These are phyloP conservation scores for Entomobrya proxima DNA, from an alignment of 2,888 invertebrate species.

Conservation along the genomic window DNA sequence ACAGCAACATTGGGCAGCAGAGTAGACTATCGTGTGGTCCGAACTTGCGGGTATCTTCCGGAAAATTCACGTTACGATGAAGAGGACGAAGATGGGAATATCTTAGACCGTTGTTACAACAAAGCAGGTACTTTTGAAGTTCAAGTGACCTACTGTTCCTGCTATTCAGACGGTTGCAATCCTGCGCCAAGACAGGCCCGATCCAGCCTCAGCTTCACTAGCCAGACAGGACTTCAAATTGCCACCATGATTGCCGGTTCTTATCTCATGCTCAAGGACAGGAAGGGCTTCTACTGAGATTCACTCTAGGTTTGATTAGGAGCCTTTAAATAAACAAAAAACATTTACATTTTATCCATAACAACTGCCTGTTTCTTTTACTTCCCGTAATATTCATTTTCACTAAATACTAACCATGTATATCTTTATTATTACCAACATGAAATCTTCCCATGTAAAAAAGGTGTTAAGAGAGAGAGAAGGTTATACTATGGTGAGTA, in stretches of 20 bases:
- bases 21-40: conserved; percentile 69
- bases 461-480: too few relatives aligned
- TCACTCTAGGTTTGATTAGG: conserved; percentile 29
- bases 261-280: conserved; percentile 64
- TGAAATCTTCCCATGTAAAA: too few relatives aligned
- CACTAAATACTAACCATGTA: too few relatives aligned
- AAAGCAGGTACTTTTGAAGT: conserved; percentile 75
- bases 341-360: not conserved
- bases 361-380: too few relatives aligned
- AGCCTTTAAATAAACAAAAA: not conserved
- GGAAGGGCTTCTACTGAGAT: conserved; percentile 65
- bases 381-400: too few relatives aligned
- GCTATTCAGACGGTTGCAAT: conserved; percentile 58
- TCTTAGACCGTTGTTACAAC: conserved; percentile 70
- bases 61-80: conserved; percentile 57
- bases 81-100: conserved; percentile 33
- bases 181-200: conserved; percentile 52
- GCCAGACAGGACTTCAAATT: conserved; percentile 55
- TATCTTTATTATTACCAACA: too few relatives aligned
- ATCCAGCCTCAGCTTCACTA: conserved; percentile 38
- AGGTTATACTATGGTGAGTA: not conserved
- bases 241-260: conserved; percentile 64
- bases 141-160: conserved; percentile 74
- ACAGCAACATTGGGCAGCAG: conserved; percentile 67
- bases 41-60: conserved; percentile 72